These are phyloP conservation scores for Ailurus styani DNA, from an alignment of 2,113 vertebrate genomes.

Conservation along the genomic window DNA sequence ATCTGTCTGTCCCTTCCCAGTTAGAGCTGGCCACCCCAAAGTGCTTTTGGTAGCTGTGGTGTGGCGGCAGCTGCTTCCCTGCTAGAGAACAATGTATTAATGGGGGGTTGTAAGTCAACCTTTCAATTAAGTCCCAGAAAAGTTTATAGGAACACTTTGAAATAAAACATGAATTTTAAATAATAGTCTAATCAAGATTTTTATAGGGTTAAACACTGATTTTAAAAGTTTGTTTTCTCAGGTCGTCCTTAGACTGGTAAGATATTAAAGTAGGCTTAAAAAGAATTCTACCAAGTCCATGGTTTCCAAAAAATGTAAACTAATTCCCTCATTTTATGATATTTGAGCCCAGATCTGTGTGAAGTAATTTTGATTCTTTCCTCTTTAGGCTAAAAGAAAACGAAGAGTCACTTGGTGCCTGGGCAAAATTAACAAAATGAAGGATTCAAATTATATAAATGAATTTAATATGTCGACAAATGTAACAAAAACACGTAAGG, in stretches of 20 bases:
- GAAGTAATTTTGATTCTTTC: background rate
- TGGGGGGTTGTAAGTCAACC: background rate
- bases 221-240: background rate
- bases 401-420: slow-evolving; percentile 94
- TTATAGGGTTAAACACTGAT: background rate
- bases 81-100: background rate
- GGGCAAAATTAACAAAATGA: slow-evolving; percentile 84
- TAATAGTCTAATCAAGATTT: background rate
- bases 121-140: background rate
- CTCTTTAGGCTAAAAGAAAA: slow-evolving; percentile 86
- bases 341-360: background rate
- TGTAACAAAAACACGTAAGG: slow-evolving; percentile 67
- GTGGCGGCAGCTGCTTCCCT: background rate
- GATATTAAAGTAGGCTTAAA: background rate
- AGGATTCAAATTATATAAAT: slow-evolving; percentile 61
- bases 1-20: background rate
- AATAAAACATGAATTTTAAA: background rate
- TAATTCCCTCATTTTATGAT: background rate
- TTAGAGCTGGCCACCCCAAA: background rate
- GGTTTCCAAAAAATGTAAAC: background rate
- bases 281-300: background rate
- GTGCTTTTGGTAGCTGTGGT: background rate
- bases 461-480: slow-evolving; percentile 55
- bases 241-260: background rate
- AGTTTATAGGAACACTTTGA: background rate